Evolutionary conservation across 2,113 vertebrate species (phyloP).

Genomic region (Notarius lentiginosus): DNA sequence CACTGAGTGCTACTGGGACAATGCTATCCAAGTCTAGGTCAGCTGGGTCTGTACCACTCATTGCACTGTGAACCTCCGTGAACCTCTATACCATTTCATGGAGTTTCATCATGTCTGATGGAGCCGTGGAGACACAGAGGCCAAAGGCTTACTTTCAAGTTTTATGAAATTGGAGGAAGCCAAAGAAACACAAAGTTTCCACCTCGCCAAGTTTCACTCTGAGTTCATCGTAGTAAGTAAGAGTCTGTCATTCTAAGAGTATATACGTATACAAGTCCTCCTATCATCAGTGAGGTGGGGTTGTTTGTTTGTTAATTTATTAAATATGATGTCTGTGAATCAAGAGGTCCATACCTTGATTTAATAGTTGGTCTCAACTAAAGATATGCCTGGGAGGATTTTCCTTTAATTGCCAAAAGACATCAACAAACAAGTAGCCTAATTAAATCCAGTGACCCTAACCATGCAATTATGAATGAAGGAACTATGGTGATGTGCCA

Average conservation of each 20-base stretch:
- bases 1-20: neutral
- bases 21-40: neutral
- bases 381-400: too few relatives aligned
- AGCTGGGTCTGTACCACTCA: neutral
- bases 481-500: too few relatives aligned
- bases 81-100: neutral
- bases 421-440: too few relatives aligned
- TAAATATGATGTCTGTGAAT: too few relatives aligned
- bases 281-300: too few relatives aligned
- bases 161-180: neutral
- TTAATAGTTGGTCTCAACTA: too few relatives aligned
- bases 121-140: neutral
- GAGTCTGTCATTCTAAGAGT: neutral
- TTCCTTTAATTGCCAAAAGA: too few relatives aligned
- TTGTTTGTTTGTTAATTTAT: too few relatives aligned
- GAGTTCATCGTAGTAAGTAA: neutral
- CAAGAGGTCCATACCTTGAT: too few relatives aligned
- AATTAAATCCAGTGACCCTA: too few relatives aligned
- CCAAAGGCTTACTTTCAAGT: neutral
- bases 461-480: too few relatives aligned
- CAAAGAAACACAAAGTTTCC: neutral
- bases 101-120: constrained; percentile 4
- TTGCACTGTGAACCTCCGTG: neutral
- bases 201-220: neutral
- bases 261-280: too few relatives aligned